These are phyloP conservation scores for Hedya salicella DNA, from an alignment of 2,888 invertebrate genomes.

Conservation along the genomic window DNA sequence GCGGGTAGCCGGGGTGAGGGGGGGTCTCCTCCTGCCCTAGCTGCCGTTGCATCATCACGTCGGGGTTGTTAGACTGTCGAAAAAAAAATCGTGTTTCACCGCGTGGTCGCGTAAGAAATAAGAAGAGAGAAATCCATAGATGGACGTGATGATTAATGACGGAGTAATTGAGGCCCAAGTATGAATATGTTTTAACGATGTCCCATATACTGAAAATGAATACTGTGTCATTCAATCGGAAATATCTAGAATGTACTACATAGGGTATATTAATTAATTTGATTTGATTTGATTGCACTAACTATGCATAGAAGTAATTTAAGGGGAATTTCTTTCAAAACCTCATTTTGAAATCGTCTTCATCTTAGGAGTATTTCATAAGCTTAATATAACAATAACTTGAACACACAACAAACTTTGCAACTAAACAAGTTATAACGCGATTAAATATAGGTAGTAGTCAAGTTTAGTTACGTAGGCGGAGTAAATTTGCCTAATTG, in stretches of 20 bases:
- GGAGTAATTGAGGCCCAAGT: too few species aligned
- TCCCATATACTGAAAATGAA: too few species aligned
- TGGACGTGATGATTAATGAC: too few species aligned
- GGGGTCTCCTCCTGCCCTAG: conserved; percentile 77
- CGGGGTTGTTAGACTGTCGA: conserved; percentile 53
- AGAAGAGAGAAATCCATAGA: neutral
- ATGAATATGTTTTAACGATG: too few species aligned
- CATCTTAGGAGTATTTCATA: neutral
- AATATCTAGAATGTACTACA: too few species aligned
- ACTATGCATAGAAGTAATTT: too few species aligned
- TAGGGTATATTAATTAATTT: too few species aligned
- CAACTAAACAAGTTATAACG: conserved; percentile 35
- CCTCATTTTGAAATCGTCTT: neutral
- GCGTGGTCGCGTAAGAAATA: neutral
- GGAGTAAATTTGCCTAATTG: conserved; percentile 20
- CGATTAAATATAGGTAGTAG: conserved; percentile 15
- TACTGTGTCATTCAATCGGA: too few species aligned
- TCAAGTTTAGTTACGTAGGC: conserved; percentile 12
- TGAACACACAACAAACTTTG: conserved; percentile 21
- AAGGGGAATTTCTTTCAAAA: too few species aligned
- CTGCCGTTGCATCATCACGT: conserved; percentile 64
- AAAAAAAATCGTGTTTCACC: too few species aligned
- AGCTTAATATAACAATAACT: conserved; percentile 20
- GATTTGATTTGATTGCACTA: too few species aligned
- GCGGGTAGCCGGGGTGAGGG: conserved; percentile 76